phyloP scores from a whole-genome alignment of 2,113 vertebrate species.

The Toxotes jaculatrix region DNA sequence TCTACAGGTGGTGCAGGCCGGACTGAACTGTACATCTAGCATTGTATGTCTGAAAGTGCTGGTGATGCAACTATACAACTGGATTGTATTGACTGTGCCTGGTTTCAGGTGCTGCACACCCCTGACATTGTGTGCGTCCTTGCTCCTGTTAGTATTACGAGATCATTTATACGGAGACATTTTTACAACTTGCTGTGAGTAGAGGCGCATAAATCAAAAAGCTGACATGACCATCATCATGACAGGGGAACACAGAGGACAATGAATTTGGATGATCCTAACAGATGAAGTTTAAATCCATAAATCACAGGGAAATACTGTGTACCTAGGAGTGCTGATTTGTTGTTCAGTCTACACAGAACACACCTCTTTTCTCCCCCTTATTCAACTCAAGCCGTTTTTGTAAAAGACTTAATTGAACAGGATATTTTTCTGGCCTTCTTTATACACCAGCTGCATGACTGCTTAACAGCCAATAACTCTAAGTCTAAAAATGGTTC shows the following conservation, averaged over 20 bases:
- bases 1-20: not conserved
- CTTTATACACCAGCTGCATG: not conserved
- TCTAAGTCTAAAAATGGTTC: conserved; percentile 1
- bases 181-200: conserved; percentile 46
- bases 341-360: not conserved
- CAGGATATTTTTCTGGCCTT: not conserved
- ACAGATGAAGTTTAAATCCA: conserved; percentile 15
- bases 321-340: not conserved
- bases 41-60: not conserved
- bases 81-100: conserved; percentile 12
- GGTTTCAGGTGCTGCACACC: conserved; percentile 3
- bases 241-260: conserved; percentile 20
- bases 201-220: conserved; percentile 37
- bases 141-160: conserved; percentile 35
- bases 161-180: conserved; percentile 44
- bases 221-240: conserved; percentile 22
- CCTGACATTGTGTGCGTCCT: conserved; percentile 32
- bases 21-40: not conserved
- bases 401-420: not conserved
- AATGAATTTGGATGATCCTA: conserved; percentile 14
- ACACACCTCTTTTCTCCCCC: not conserved
- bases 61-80: not conserved
- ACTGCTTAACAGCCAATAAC: not conserved
- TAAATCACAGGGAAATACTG: not conserved
- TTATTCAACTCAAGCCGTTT: not conserved